phyloP scores from a whole-genome alignment of 2,888 invertebrate genomes.

The Argynnis bischoffii region DNA sequence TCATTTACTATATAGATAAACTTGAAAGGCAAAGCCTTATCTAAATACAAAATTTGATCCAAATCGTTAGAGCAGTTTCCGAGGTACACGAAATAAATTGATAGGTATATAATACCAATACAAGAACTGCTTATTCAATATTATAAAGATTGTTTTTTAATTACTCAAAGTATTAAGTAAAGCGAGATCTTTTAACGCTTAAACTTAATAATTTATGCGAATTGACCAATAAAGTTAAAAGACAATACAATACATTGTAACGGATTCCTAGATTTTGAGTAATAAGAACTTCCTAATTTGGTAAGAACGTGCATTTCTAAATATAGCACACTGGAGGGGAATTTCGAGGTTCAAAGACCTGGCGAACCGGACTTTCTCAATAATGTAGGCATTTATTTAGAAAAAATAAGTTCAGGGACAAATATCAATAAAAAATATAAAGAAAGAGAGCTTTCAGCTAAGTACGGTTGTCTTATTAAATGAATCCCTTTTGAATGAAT shows the following conservation, averaged over 20 bases:
- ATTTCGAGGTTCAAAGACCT: conserved; percentile 78
- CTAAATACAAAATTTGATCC: too few relatives aligned
- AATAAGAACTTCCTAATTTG: conserved; percentile 49
- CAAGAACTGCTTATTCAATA: too few relatives aligned
- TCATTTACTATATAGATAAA: too few relatives aligned
- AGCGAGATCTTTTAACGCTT: too few relatives aligned
- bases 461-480: not conserved
- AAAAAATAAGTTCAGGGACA: conserved; percentile 60
- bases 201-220: too few relatives aligned
- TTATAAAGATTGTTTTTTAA: too few relatives aligned
- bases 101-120: too few relatives aligned
- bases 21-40: too few relatives aligned
- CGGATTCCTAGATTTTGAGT: conserved; percentile 30
- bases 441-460: conserved; percentile 3
- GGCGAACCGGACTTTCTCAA: conserved; percentile 65
- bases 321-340: conserved; percentile 72
- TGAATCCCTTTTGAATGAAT: not conserved
- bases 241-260: not conserved
- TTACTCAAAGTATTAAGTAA: too few relatives aligned
- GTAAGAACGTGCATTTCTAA: conserved; percentile 73
- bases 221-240: not conserved
- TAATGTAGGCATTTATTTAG: conserved; percentile 48
- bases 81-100: too few relatives aligned
- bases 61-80: too few relatives aligned
- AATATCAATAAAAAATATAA: conserved; percentile 30